Conservation (phyloP, 2,797 vertebrate species). For the Varecia variegata region DNA sequence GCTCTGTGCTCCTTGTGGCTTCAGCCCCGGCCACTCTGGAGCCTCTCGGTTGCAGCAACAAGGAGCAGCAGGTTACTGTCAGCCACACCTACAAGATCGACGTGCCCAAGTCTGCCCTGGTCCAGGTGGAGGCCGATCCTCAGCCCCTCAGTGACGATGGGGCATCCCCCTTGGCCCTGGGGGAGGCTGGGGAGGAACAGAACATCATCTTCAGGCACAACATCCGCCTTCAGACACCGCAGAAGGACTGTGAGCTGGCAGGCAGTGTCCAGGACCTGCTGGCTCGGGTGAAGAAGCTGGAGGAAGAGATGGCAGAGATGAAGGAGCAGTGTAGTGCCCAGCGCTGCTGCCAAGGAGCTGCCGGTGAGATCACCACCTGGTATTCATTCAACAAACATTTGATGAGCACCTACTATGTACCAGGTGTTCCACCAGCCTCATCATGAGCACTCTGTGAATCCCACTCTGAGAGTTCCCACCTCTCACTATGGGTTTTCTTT, state of each 20-base stretch:
- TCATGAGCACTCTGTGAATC: background rate
- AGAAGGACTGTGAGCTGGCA: slow-evolving; percentile 87
- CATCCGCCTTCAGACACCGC: slow-evolving; percentile 87
- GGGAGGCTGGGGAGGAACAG: slow-evolving; percentile 84
- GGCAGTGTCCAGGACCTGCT: slow-evolving; percentile 87
- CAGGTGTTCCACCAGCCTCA: background rate
- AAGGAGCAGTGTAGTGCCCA: slow-evolving; percentile 87
- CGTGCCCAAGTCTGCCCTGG: slow-evolving; percentile 83
- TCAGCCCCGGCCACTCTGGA: slow-evolving; percentile 60
- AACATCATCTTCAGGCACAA: slow-evolving; percentile 93
- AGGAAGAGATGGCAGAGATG: slow-evolving; percentile 90
- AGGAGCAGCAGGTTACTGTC: slow-evolving; percentile 89
- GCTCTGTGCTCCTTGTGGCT: slow-evolving; percentile 65
- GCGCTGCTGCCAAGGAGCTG: slow-evolving; percentile 86
- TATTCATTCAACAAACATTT: background rate
- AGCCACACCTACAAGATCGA: slow-evolving; percentile 92
- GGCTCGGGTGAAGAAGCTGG: slow-evolving; percentile 90
- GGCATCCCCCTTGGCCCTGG: slow-evolving; percentile 69
- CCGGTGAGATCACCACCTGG: slow-evolving; percentile 62
- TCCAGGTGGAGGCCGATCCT: slow-evolving; percentile 84
- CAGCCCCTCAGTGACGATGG: slow-evolving; percentile 77
- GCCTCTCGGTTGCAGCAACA: slow-evolving; percentile 67
- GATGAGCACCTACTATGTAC: background rate
- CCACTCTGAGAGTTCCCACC: no score
- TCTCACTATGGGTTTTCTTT: background rate